A percentile compares a stretch with the other conserved stretches of the same genome.
Evolutionary conservation across 2,113 vertebrate species (phyloP).

Genomic region (Nanorana parkeri): DNA sequence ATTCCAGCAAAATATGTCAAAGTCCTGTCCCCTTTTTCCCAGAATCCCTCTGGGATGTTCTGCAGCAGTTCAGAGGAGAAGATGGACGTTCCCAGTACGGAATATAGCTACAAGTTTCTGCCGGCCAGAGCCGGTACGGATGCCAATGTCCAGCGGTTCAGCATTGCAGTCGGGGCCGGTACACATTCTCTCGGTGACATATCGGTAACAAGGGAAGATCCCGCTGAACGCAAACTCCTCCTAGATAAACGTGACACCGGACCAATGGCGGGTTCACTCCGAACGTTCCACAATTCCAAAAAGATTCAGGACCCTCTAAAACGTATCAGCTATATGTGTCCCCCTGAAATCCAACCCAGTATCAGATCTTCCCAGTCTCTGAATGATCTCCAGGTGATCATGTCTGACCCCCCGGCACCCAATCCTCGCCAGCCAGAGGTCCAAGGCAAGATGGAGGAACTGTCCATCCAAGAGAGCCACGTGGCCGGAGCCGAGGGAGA

Average conservation of each 20-base stretch:
- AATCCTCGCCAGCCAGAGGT: background rate
- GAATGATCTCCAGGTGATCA: constrained; percentile 11
- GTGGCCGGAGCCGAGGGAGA: background rate
- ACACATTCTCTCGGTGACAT: background rate
- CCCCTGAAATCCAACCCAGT: background rate
- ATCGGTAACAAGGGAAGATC: background rate
- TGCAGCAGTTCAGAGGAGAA: constrained; percentile 7
- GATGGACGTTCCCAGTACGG: background rate
- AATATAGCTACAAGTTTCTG: constrained; percentile 44
- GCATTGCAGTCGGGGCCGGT: background rate
- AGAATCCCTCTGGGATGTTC: constrained; percentile 60
- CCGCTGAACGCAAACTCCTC: background rate
- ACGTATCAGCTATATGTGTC: constrained; percentile 21
- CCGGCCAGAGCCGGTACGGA: background rate
- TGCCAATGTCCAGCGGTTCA: background rate
- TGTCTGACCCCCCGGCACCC: background rate
- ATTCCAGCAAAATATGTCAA: constrained; percentile 89
- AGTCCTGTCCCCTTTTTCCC: constrained; percentile 66
- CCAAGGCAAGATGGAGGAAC: background rate
- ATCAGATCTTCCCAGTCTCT: constrained; percentile 29
- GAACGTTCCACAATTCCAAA: constrained; percentile 51
- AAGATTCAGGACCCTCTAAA: constrained; percentile 28
- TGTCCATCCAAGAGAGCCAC: background rate
- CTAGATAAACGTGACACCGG: background rate
- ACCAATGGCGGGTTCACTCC: background rate